phyloP scores from a whole-genome alignment of 2,797 vertebrate species.

The Lemur catta region DNA sequence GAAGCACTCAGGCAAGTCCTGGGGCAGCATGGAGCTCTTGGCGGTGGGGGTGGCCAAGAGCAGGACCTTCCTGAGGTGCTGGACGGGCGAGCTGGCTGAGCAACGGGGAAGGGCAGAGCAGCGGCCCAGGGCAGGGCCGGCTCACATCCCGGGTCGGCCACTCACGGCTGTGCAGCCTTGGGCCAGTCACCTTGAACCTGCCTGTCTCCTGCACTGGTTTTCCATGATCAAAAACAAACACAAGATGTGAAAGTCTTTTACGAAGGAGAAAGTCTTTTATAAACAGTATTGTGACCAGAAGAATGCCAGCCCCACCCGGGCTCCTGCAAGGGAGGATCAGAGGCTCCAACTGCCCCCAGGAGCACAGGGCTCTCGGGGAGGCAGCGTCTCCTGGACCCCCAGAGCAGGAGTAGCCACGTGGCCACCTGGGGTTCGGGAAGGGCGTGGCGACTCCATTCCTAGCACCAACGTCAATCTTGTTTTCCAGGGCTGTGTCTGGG shows the following conservation, averaged over 20 bases:
- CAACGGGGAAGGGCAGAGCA: rapidly evolving
- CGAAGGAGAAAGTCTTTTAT: not conserved
- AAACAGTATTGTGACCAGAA: rapidly evolving
- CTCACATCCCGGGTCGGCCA: not conserved
- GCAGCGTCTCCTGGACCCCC: not conserved
- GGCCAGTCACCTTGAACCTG: rapidly evolving
- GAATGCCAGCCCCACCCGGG: rapidly evolving
- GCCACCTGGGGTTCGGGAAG: rapidly evolving
- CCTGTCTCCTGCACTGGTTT: not conserved
- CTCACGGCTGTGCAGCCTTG: rapidly evolving
- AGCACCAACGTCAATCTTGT: slow-evolving; percentile 32
- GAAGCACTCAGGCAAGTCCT: too few species aligned
- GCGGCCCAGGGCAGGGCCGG: rapidly evolving
- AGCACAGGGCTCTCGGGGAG: too few species aligned
- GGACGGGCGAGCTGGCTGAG: rapidly evolving
- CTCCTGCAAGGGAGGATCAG: not conserved
- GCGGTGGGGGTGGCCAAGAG: rapidly evolving
- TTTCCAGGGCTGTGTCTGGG: slow-evolving; percentile 92
- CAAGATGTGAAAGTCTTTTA: not conserved
- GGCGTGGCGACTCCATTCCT: rapidly evolving
- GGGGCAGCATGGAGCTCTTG: not conserved
- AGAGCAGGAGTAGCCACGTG: rapidly evolving
- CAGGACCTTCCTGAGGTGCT: not conserved
- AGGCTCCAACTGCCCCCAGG: rapidly evolving
- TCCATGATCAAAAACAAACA: not conserved